Evolutionary conservation across 2,888 invertebrate genomes (phyloP), one percentile per base, ranked within the genome.

Genomic region (Nomada ferruginata): DNA sequence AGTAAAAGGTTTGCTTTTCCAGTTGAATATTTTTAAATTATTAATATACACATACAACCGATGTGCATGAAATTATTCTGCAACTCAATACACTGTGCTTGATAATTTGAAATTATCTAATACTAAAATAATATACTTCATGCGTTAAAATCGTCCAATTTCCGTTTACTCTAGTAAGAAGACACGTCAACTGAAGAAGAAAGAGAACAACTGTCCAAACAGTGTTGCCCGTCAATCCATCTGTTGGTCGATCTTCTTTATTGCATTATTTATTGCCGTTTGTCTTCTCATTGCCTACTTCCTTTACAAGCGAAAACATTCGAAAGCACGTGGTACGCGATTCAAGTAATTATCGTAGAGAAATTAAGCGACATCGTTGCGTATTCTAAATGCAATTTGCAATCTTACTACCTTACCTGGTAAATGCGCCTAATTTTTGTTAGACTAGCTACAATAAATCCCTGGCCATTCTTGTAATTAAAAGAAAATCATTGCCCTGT

Each of bases 331-430:
- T 53, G 69, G 68, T 69, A 78, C 60, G 75, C 57, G 71, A 78
- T 75, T 64, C 68, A 82, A 78, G 83, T 83, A 83, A 78, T 72
- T 75, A 78, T 82, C 74, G 23, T 47, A 74, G 13, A 61, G 44
- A 60, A 26, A 52, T 13, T 29, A 65, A 78, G 26, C 0, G 26
- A 23, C 42, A 78, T 75, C 13, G 36, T 23, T 52, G 10, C 15
- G 36, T 18, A 4, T 7, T 59, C 29, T 44, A 47, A 36, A 13
- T 15, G 47, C 15, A 13, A 13, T 13, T 47, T 47, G 47, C 47
- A 15, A 47, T 15, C 13, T 47, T 15, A 47, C 3, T 47, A 3
- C 47, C 47, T 13, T 47, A 15, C 13, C 15, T 15, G 18, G 2
- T 29, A 10, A 29, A 29, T 3, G 4, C 26, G n/a, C 3, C 10